Evolutionary conservation across 2,797 vertebrate species (phyloP).

Genomic region (Pampus argenteus): DNA sequence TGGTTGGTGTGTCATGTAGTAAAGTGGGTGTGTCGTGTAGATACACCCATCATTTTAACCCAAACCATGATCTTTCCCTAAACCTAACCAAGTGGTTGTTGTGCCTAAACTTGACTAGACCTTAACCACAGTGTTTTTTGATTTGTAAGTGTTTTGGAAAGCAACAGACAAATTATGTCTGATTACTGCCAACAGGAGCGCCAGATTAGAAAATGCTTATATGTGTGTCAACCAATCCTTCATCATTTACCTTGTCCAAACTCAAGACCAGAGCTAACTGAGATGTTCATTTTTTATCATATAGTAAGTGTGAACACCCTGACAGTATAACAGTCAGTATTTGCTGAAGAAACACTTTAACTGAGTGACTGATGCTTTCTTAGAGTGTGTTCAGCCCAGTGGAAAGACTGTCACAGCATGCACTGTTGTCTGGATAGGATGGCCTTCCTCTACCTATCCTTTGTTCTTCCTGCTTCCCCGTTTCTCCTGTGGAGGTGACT

Average conservation of each 20-base stretch:
- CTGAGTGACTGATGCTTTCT: constrained; percentile 53
- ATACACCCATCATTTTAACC: too few relatives aligned
- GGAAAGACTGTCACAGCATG: constrained; percentile 45
- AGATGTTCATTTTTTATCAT: constrained; percentile 1
- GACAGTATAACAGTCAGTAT: constrained; percentile 21
- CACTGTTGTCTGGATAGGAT: constrained; percentile 58
- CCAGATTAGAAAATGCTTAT: too few relatives aligned
- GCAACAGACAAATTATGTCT: too few relatives aligned
- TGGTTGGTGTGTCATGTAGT: too few relatives aligned
- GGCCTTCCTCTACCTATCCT: constrained; percentile 50
- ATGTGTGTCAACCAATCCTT: background rate
- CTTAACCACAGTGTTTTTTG: too few relatives aligned
- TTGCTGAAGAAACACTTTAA: constrained; percentile 51
- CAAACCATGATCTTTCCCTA: too few relatives aligned
- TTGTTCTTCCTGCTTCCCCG: constrained; percentile 26
- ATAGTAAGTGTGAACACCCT: constrained; percentile 8
- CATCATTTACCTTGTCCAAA: background rate
- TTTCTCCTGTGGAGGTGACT: constrained; percentile 56
- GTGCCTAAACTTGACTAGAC: too few relatives aligned
- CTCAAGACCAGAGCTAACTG: background rate
- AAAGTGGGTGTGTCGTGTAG: too few relatives aligned
- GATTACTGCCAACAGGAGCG: too few relatives aligned
- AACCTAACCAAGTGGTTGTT: too few relatives aligned
- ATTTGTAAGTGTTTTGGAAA: too few relatives aligned
- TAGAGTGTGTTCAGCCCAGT: constrained; percentile 39